phyloP scores from a whole-genome alignment of 2,113 vertebrate species.

The Chloroceryle aenea region DNA sequence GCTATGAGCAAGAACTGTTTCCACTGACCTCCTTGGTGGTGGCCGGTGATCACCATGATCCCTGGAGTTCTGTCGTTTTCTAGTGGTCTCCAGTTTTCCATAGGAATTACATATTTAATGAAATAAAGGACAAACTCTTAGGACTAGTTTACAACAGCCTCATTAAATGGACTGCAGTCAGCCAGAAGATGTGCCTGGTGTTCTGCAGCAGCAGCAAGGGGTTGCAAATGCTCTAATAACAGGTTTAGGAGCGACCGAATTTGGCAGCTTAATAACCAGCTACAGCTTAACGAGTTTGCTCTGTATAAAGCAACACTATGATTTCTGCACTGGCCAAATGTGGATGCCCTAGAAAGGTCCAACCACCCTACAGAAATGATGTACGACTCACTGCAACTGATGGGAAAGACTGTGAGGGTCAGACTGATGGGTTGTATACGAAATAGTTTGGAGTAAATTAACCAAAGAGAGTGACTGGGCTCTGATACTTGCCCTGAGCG shows the following conservation, averaged over 20 bases:
- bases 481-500: rapidly evolving
- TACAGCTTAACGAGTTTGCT: background rate
- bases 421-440: background rate
- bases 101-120: background rate
- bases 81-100: background rate
- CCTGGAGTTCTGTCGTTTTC: background rate
- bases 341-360: background rate
- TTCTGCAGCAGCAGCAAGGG: background rate
- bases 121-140: background rate
- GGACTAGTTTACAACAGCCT: background rate
- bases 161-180: background rate
- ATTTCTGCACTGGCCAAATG: background rate
- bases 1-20: background rate
- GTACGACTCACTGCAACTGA: background rate
- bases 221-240: constrained; percentile 1
- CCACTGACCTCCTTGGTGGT: background rate
- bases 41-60: background rate
- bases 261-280: background rate
- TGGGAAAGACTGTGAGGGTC: background rate
- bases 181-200: background rate
- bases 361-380: background rate
- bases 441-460: background rate
- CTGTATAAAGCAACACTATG: background rate
- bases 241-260: background rate
- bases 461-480: background rate